phyloP scores from a whole-genome alignment of 2,797 vertebrate genomes.

The Scarus forsteni region DNA sequence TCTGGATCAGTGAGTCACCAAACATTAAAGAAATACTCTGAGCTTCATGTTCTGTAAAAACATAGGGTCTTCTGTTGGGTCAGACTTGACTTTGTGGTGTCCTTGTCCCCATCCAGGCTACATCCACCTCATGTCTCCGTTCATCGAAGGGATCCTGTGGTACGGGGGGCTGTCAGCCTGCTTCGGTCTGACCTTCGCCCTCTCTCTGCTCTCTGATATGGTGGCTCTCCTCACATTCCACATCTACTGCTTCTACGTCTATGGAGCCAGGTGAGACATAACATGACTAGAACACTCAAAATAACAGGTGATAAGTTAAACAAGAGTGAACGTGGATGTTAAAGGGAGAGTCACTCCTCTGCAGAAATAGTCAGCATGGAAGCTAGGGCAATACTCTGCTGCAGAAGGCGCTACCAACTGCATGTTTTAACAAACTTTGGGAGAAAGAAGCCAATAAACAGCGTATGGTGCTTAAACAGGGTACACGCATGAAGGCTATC shows the following conservation, averaged over 20 bases:
- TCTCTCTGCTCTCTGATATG: slow-evolving; percentile 96
- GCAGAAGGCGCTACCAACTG: too few relatives aligned
- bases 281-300: neutral
- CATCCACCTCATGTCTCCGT: slow-evolving; percentile 96
- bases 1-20: slow-evolving; percentile 96
- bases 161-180: slow-evolving; percentile 94
- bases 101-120: slow-evolving; percentile 84
- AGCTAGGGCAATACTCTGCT: too few relatives aligned
- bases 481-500: too few relatives aligned
- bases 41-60: neutral
- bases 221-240: slow-evolving; percentile 96
- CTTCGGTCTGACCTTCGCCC: slow-evolving; percentile 92
- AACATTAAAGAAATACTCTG: neutral
- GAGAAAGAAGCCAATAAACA: too few relatives aligned
- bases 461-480: too few relatives aligned
- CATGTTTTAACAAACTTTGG: too few relatives aligned
- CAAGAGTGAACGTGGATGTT: too few relatives aligned
- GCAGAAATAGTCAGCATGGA: too few relatives aligned
- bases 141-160: slow-evolving; percentile 96
- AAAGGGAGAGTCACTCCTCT: too few relatives aligned
- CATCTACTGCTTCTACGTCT: slow-evolving; percentile 99
- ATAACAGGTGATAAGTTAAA: too few relatives aligned
- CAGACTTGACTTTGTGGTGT: neutral
- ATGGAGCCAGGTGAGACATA: slow-evolving; percentile 91
- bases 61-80: neutral